Evolutionary conservation across 2,888 invertebrate genomes (phyloP), one percentile per base, ranked within the genome.

Genomic region (Odontothrips loti): DNA sequence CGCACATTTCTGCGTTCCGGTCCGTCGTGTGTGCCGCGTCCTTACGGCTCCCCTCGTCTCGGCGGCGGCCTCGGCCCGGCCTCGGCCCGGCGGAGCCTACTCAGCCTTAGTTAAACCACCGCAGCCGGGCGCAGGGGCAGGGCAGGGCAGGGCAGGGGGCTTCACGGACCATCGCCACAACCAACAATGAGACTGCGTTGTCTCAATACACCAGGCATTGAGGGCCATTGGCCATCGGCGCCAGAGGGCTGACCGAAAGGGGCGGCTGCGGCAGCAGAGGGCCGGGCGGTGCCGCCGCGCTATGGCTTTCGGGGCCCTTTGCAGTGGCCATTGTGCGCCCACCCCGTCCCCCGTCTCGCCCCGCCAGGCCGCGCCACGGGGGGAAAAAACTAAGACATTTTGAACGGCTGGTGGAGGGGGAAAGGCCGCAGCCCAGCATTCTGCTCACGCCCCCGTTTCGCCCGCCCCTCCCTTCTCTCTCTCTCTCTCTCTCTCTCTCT

Each of bases 401-500:
- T 43, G 80, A 63, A 80, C 79, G 79, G 81, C 75, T 23, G 81
- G 43, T 75, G 34, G 81, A 81, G 82, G 68, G n/a, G 80, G 68
- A 20, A 4, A 20, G 15, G 58, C 51, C 20, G 51, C 58, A 58
- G 58, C 58, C 58, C 34, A 6, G 34, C 34, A 43, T n/a, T 58
- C 58, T 58, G 58, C 20, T 75, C 68, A 75, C 68, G 68, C 68
- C 68, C 68, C 20, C 20, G 51, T 51, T 51, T 12, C 15, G 1
- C 15, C 51, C 85, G 84, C 85, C 86, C 86, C 85, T 85, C 85
- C 85, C 85, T 86, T 86, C 83, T 85, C 83, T 83, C 84, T 84
- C 20, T 17, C 20, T 17, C 58, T 15, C n/a, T 15, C 58, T 15
- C 58, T 17, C 17, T 8, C 12, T 6, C 58, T 58, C 58, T 2